Conservation (phyloP, 2,797 vertebrate species). For the Australoheros facetus region DNA sequence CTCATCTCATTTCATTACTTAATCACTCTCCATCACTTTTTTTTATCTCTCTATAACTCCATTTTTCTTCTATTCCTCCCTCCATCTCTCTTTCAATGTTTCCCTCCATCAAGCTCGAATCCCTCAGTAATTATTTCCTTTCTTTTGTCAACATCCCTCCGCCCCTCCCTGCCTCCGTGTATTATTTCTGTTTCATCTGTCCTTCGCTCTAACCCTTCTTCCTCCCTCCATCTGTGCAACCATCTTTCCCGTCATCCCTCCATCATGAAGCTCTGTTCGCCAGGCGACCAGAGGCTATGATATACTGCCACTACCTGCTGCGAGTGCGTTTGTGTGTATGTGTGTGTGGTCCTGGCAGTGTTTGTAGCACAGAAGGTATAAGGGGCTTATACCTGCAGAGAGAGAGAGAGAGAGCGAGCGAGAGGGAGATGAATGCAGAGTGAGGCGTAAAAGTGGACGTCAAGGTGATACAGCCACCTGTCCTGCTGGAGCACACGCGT, state of each 20-base stretch:
- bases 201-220: neutral
- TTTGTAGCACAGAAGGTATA: slow-evolving; percentile 72
- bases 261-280: slow-evolving; percentile 37
- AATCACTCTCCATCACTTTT: neutral
- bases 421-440: slow-evolving; percentile 33
- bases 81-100: neutral
- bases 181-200: neutral
- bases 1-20: neutral
- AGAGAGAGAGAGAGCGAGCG: slow-evolving; percentile 27
- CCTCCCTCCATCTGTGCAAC: slow-evolving; percentile 45
- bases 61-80: neutral
- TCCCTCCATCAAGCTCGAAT: neutral
- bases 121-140: neutral
- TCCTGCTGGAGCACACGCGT: slow-evolving; percentile 1
- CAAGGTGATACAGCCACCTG: slow-evolving; percentile 67
- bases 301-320: slow-evolving; percentile 65
- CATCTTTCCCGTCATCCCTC: slow-evolving; percentile 41
- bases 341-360: slow-evolving; percentile 56
- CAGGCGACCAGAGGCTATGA: slow-evolving; percentile 61
- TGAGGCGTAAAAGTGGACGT: slow-evolving; percentile 50
- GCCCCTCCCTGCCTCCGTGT: slow-evolving; percentile 5
- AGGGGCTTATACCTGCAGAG: slow-evolving; percentile 76
- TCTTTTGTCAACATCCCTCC: neutral
- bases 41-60: neutral
- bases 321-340: slow-evolving; percentile 25